Evolutionary conservation across 2,888 invertebrate genomes (phyloP), one percentile per base, ranked within the genome.

Genomic region (Drosophila borealis): DNA sequence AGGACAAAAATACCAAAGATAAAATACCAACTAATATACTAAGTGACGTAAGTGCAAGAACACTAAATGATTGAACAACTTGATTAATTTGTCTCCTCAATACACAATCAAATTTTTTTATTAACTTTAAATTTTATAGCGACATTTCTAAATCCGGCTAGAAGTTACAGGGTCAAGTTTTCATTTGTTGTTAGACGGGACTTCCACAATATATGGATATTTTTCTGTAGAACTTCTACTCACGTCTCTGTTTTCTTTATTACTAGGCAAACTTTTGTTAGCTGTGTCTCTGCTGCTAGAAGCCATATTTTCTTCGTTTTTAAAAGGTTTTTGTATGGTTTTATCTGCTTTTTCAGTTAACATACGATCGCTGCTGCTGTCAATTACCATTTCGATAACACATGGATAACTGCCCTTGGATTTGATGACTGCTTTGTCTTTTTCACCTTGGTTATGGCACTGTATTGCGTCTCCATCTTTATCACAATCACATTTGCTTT

Each of bases 91-190:
- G 37, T 41, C 10, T 59, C 37, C 59, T 49, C 36, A 29, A 49
- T 50, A 19, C 21, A 13, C 19, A 44, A 45, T 14, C 4, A 2
- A 19, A 6, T 14, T 34, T 11, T 11, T 41, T 45, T 39, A 55
- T 49, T 41, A 33, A 72, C 64, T 57, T n/a, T 8, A 2, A 71
- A 63, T 72, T 72, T 71, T 13, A 70, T 37, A 33, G 10, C 25
- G 13, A 46, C 8, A 39, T 41, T 17, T 19, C 25, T 25, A 2
- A 17, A 21, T 44, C 3, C 34, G 44, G 2, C 2, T 17, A 41
- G 11, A 19, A 17, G 10, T 37, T 29, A 13, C n/a, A 6, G 3
- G 1, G 4, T 37, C 3, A 2, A 4, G 6, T 25, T 29, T 29
- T 51, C 13, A 44, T 34, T 41, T 34, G n/a, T 4, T 48, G 9